Evolutionary conservation across 2,797 vertebrate species (phyloP).

Genomic region (Petrocephalus sullivani): DNA sequence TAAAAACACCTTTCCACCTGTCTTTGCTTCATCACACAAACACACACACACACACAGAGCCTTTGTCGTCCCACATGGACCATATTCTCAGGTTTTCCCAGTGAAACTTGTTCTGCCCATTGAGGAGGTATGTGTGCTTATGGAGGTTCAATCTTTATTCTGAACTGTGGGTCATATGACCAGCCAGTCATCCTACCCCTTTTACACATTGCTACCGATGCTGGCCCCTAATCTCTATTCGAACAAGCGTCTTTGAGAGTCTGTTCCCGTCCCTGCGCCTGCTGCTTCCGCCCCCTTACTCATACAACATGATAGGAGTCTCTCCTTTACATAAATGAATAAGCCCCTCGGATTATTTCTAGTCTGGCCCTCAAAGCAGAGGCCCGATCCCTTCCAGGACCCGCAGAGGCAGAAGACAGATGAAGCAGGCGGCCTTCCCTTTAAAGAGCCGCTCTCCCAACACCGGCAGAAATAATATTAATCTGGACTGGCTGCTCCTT

Average conservation of each 20-base stretch:
- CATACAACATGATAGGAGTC: slow-evolving; percentile 57
- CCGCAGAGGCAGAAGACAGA: slow-evolving; percentile 44
- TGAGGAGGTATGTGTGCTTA: not conserved
- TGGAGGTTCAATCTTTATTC: not conserved
- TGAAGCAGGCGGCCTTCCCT: slow-evolving; percentile 52
- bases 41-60: not conserved
- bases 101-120: not conserved
- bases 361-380: slow-evolving; percentile 46
- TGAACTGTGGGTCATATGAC: not conserved
- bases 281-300: slow-evolving; percentile 56
- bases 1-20: not conserved
- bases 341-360: slow-evolving; percentile 56
- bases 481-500: slow-evolving; percentile 66
- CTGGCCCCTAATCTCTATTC: slow-evolving; percentile 30
- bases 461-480: slow-evolving; percentile 65
- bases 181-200: slow-evolving; percentile 21
- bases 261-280: slow-evolving; percentile 41
- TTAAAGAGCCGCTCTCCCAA: slow-evolving; percentile 60
- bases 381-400: slow-evolving; percentile 44
- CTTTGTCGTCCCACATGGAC: not conserved
- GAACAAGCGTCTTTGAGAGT: slow-evolving; percentile 32
- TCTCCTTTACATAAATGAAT: slow-evolving; percentile 68
- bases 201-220: slow-evolving; percentile 24
- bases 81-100: not conserved
- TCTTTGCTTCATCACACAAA: not conserved